These are phyloP conservation scores for Anthopleura sola DNA, from an alignment of 64 coral and sea anemone species.

Conservation along the genomic window DNA sequence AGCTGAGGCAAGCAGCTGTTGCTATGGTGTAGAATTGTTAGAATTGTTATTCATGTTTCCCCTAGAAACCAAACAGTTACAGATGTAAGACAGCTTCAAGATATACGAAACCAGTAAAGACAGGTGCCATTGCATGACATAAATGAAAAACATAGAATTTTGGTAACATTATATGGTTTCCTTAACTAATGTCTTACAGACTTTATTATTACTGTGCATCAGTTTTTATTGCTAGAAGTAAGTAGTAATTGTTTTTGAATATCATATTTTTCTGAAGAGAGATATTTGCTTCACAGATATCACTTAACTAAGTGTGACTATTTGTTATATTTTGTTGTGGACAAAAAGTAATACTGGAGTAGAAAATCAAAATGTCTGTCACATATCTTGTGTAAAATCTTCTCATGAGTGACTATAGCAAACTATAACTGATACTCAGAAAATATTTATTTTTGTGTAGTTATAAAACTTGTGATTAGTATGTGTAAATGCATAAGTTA, in stretches of 20 bases:
- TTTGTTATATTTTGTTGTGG: neutral
- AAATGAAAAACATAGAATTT: neutral
- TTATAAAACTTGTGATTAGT: neutral
- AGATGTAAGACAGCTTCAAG: neutral
- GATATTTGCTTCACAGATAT: too few relatives aligned
- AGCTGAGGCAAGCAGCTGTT: constrained; percentile 3
- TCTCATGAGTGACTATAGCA: neutral
- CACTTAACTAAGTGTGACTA: neutral
- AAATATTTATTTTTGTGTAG: too few relatives aligned
- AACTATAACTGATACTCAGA: neutral
- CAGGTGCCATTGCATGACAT: constrained; percentile 1
- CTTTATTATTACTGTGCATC: neutral
- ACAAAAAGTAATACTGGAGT: neutral
- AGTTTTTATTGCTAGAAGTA: neutral
- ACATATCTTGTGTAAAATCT: too few relatives aligned
- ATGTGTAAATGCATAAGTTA: neutral
- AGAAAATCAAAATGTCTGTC: too few relatives aligned
- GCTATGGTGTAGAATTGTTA: neutral
- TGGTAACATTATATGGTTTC: neutral
- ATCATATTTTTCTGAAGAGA: too few relatives aligned
- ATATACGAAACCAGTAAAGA: neutral
- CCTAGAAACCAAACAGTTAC: neutral
- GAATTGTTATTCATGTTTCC: neutral
- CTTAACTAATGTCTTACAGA: neutral
- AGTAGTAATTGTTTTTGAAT: too few relatives aligned